These are phyloP conservation scores for Trachythela sp. DNA, from an alignment of 64 coral and sea anemone species.

Conservation along the genomic window DNA sequence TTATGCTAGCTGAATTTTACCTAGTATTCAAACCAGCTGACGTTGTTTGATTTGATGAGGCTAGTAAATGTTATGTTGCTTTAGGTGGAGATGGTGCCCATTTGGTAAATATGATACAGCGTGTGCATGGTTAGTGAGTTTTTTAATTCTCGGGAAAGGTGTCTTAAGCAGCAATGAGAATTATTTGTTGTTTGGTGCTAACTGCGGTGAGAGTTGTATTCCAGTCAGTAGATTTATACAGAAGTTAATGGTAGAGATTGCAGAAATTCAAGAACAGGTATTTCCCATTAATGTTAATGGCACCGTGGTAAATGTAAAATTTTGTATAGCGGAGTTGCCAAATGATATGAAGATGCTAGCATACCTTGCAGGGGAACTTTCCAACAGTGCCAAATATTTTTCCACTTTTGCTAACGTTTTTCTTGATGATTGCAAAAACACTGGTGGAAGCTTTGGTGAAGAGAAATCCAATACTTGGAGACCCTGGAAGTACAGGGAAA, in stretches of 20 bases:
- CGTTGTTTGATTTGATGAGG: slow-evolving; percentile 3
- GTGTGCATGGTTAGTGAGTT: not conserved
- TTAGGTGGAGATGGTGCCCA: slow-evolving; percentile 3
- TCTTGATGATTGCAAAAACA: not conserved
- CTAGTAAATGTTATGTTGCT: not conserved
- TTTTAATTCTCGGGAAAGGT: not conserved
- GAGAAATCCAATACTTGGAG: not conserved
- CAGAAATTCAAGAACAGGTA: not conserved
- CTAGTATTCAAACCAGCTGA: not conserved
- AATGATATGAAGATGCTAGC: slow-evolving; percentile 12
- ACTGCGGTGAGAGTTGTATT: not conserved
- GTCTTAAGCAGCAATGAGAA: slow-evolving; percentile 10
- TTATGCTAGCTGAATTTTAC: slow-evolving; percentile 16
- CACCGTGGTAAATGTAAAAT: not conserved
- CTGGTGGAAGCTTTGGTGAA: not conserved
- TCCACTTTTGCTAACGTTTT: slow-evolving; percentile 3
- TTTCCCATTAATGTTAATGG: not conserved
- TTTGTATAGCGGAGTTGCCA: not conserved
- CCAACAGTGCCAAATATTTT: not conserved
- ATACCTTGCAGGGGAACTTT: not conserved
- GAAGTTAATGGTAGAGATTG: not conserved
- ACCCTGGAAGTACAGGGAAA: not conserved
- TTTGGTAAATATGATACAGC: not conserved
- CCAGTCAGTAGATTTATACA: not conserved
- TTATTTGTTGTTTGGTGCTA: slow-evolving; percentile 6